Evolutionary conservation across 1,140 invertebrate genomes (phyloP), one percentile per base, ranked within the genome.

Genomic region (Globodera rostochiensis): DNA sequence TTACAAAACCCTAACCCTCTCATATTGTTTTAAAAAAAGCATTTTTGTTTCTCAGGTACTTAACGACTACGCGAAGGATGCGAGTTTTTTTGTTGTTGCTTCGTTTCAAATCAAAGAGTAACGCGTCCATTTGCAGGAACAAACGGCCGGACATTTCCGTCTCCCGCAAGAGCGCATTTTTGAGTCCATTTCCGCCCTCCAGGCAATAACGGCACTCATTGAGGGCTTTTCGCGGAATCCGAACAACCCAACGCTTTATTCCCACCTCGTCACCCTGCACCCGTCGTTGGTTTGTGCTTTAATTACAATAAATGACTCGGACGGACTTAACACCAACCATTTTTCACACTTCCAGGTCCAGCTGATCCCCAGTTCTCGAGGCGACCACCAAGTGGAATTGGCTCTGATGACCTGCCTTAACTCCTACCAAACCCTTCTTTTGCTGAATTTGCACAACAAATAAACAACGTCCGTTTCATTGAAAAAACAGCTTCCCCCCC

Each of bases 121-220:
- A 0, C 15, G 11, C 19, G 5, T 60, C 19, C 57, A 11, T 60
- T 64, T 64, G 13, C 13, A 64, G 73, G 87, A 88, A 80, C 83
- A 86, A 76, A 77, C 25, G 8, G 25, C 69, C 36, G 77, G 77
- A 11, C 85, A 87, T 64, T 83, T 87, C 60, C 60, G 86, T 47
- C 75, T 88, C 11, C 85, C 87, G 64, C 85, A 88, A 21, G 87
- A 87, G 64, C 83, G 86, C 15, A 85, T 87, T n/a, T 84, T 86
- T 50, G 86, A 87, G 84, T 78, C 87, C 19, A 85, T 85, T 50
- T 88, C 87, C 36, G 86, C 87, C 4, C 77, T 88, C 1, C 74
- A 83, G 19, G 86, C 86, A 7, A 79, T 87, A 15, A 84, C 86
- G 19, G 83, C 87, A 11, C 79, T 87, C 19, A 87, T 87, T 67